Percentiles rank a stretch among this genome's conserved stretches.
Evolutionary conservation across 1,140 invertebrate genomes (phyloP).

Genomic region (Rhopalosiphum padi): DNA sequence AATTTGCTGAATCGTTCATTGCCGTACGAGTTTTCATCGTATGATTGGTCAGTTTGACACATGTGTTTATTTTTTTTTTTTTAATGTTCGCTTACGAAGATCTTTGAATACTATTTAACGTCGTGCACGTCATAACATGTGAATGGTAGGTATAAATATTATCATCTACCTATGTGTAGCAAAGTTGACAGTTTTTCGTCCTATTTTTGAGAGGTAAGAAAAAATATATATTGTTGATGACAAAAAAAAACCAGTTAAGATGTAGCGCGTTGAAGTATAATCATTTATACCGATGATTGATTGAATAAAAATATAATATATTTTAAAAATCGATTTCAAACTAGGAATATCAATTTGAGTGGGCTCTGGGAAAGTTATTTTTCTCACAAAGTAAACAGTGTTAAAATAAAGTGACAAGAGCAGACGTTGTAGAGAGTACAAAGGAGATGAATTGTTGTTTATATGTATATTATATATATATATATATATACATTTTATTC

Average conservation of each 20-base stretch:
- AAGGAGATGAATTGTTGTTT: conserved; percentile 3
- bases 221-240: not conserved
- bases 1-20: not conserved
- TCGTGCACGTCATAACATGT: not conserved
- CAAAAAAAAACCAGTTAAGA: not conserved
- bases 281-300: not conserved
- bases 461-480: not conserved
- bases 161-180: not conserved
- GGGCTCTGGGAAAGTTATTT: not conserved
- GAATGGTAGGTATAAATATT: not conserved
- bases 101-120: not conserved
- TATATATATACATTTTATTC: not conserved
- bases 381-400: not conserved
- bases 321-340: not conserved
- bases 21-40: no score
- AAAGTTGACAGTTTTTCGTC: not conserved
- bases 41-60: rapidly evolving
- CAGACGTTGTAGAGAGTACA: conserved; percentile 4
- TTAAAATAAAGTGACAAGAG: conserved; percentile 29
- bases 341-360: not conserved
- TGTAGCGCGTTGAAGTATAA: not conserved
- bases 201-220: not conserved
- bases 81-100: not conserved
- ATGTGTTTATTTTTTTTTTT: not conserved
- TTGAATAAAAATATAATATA: not conserved